A percentile compares a stretch with the other conserved stretches of the same genome.
phyloP scores from a whole-genome alignment of 2,113 vertebrate species.

The Planiliza haematocheilus region DNA sequence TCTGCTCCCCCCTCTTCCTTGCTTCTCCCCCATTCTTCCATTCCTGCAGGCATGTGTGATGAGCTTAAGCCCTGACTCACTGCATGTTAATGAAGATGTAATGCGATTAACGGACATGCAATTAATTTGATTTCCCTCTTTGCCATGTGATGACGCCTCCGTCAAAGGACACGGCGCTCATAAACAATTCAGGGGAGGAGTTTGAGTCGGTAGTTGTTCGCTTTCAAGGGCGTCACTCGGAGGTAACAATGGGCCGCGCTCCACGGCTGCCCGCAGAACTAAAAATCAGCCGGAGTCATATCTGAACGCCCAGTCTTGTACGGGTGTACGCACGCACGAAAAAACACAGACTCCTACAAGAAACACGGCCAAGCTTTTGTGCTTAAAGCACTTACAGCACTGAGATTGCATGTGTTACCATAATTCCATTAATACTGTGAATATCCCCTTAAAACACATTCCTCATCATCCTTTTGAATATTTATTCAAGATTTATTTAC shows the following conservation, averaged over 20 bases:
- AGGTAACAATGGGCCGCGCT: conserved; percentile 35
- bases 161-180: conserved; percentile 76
- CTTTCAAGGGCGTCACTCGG: conserved; percentile 48
- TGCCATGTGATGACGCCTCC: conserved; percentile 78
- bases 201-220: conserved; percentile 19
- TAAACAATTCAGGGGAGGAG: conserved; percentile 66
- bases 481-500: conserved; percentile 1
- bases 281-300: conserved; percentile 18
- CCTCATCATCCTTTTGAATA: conserved; percentile 18
- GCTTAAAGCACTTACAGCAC: neutral
- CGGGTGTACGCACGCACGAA: neutral
- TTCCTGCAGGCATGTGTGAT: conserved; percentile 72
- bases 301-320: conserved; percentile 2
- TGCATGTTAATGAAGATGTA: conserved; percentile 84
- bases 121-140: conserved; percentile 84
- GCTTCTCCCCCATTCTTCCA: conserved; percentile 47
- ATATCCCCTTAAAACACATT: conserved; percentile 11
- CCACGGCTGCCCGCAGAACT: conserved; percentile 33
- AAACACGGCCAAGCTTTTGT: neutral
- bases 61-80: conserved; percentile 83
- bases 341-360: neutral
- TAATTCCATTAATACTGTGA: conserved; percentile 22
- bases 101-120: conserved; percentile 85
- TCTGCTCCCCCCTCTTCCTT: neutral
- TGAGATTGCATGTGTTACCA: neutral